phyloP scores from a whole-genome alignment of 2,797 vertebrate species.

The Rhinatrema bivittatum region DNA sequence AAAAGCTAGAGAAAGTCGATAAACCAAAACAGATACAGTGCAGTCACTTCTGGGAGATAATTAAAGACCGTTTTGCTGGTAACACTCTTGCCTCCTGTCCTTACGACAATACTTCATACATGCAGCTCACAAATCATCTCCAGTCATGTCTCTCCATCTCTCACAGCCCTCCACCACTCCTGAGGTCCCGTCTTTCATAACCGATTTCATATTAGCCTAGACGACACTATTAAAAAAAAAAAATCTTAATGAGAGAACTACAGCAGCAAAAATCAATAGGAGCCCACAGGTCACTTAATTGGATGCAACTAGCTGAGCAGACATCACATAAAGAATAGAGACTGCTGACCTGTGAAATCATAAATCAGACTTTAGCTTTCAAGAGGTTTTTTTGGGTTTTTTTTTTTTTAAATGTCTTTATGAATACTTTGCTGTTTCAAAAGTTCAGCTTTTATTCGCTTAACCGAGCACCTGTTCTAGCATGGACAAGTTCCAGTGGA shows the following conservation, averaged over 20 bases:
- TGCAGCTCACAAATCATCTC: neutral
- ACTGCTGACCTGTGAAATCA: neutral
- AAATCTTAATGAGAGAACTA: neutral
- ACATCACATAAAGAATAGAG: neutral
- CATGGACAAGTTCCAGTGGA: neutral
- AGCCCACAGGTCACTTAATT: conserved; percentile 21
- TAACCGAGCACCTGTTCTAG: accelerated
- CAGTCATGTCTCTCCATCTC: neutral
- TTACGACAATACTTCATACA: too few species aligned
- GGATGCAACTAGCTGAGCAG: conserved; percentile 5
- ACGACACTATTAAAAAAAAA: accelerated
- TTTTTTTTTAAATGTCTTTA: too few species aligned
- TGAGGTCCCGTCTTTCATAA: neutral
- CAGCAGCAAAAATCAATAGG: conserved; percentile 2
- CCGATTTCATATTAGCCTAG: accelerated
- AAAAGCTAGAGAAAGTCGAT: too few species aligned
- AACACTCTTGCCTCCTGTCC: too few species aligned
- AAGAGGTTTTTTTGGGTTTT: conserved; percentile 13
- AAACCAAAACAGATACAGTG: too few species aligned
- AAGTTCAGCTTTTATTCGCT: accelerated
- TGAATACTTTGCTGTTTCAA: neutral
- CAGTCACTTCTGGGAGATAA: too few species aligned
- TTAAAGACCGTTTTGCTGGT: too few species aligned
- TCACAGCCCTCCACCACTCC: neutral
- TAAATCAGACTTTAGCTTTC: neutral